Base-by-base conservation (phyloP, 2,113 vertebrate species). In the Poicephalus gulielmi region DNA sequence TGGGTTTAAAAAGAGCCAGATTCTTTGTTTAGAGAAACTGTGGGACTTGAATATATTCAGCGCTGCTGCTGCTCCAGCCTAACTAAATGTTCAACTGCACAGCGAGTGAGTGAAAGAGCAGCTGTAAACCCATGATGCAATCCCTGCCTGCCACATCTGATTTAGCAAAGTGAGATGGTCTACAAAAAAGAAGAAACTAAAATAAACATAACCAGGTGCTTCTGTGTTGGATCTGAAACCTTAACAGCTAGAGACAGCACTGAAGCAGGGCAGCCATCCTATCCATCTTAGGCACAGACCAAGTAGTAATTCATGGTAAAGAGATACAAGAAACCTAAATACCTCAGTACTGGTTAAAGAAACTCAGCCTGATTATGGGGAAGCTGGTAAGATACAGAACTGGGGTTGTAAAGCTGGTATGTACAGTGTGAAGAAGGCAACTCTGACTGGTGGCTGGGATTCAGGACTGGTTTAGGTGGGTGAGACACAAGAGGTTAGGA, bases 91-190 rank as follows among this genome's bases (percentile, higher is more conserved):
- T 78, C 78, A 52, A 31, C 46, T 60, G 46, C 47, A 52, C 33
- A 46, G 27, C 0, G 0, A 84, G 35, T 8, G 19, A 84, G 33
- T 0, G 19, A 95, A 83, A 0, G 6, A 83, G 60, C 2, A 7
- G 47, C 11, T 89, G 71, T 74, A 86, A 93, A 97, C 50, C 68
- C 23, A 28, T 84, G 92, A 90, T 84, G 73, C 47, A 93, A 94
- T 86, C 90, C 59, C 46, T 87, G 83, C 78, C 46, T 94, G 92
- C 91, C 94, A 92, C 46, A 60, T 90, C 79, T 82, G 69, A 95
- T 96, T 93, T 71, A 95, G 49, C 44, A 31, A 91, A 92, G 50
- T 90, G 6, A n/a, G 53, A 95, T 74, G 53, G 35, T 68, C 49
- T 70, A 59, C 20, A 76, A 62, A 16, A 53, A 35, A 43, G 33